Conservation (phyloP, 1,140 invertebrate genomes). For the Mercenaria mercenaria region DNA sequence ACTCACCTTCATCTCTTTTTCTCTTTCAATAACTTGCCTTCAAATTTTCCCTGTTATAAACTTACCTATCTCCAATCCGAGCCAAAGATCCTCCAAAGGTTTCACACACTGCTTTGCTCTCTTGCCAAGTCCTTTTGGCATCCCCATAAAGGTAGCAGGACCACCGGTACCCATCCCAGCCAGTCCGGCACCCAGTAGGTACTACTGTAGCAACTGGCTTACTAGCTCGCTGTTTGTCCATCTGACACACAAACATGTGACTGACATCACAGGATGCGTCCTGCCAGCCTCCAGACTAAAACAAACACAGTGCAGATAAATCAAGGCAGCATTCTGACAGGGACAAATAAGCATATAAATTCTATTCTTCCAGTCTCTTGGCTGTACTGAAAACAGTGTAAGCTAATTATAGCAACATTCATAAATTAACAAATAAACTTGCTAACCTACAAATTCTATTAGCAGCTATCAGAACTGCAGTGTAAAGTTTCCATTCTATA, state of each 20-base stretch:
- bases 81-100: constrained; percentile 73
- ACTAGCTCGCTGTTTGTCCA: constrained; percentile 58
- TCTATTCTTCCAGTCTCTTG: too few relatives aligned
- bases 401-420: too few relatives aligned
- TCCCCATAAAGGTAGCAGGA: constrained; percentile 76
- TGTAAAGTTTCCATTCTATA: too few relatives aligned
- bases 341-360: background rate
- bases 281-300: constrained; percentile 71
- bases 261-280: constrained; percentile 67
- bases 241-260: constrained; percentile 71
- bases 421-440: too few relatives aligned
- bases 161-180: constrained; percentile 71
- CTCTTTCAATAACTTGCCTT: too few relatives aligned
- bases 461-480: too few relatives aligned
- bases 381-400: too few relatives aligned
- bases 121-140: constrained; percentile 68
- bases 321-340: background rate
- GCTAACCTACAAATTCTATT: too few relatives aligned
- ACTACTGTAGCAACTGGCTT: constrained; percentile 13
- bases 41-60: too few relatives aligned
- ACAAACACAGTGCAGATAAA: background rate
- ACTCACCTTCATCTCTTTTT: too few relatives aligned
- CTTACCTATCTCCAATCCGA: constrained; percentile 69
- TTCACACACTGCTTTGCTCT: constrained; percentile 70
- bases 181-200: constrained; percentile 61